Conservation (phyloP, 2,888 invertebrate genomes). For the Noctuana brunneofusca region DNA sequence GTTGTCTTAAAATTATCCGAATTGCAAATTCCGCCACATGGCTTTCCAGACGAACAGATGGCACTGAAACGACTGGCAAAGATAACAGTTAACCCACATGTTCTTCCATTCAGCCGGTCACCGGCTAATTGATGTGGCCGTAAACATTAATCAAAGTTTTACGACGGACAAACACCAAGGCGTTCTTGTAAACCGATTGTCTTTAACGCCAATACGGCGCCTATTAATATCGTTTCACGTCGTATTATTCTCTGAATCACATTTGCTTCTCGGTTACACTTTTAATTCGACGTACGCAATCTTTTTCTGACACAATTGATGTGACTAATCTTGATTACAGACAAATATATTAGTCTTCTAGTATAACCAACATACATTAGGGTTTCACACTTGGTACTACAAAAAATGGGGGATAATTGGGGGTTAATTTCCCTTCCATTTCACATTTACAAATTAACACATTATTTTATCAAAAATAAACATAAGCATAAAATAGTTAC, state of each 20-base stretch:
- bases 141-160: constrained; percentile 79
- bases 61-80: constrained; percentile 51
- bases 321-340: too few species aligned
- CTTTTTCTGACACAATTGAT: neutral
- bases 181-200: constrained; percentile 68
- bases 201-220: constrained; percentile 54
- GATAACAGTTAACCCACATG: constrained; percentile 70
- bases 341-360: too few species aligned
- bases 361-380: too few species aligned
- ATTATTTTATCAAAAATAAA: too few species aligned
- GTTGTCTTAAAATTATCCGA: constrained; percentile 10
- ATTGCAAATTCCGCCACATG: constrained; percentile 36
- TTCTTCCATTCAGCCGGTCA: constrained; percentile 54
- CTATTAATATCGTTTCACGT: constrained; percentile 43
- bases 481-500: too few species aligned
- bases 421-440: too few species aligned
- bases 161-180: constrained; percentile 69
- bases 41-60: constrained; percentile 40
- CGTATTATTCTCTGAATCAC: constrained; percentile 9
- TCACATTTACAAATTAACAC: too few species aligned
- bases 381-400: too few species aligned
- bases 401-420: too few species aligned
- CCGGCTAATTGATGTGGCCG: constrained; percentile 73
- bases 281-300: constrained; percentile 1
- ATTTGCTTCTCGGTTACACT: constrained; percentile 7